phyloP scores from a whole-genome alignment of 2,797 vertebrate genomes.

The Tragelaphus eurycerus region DNA sequence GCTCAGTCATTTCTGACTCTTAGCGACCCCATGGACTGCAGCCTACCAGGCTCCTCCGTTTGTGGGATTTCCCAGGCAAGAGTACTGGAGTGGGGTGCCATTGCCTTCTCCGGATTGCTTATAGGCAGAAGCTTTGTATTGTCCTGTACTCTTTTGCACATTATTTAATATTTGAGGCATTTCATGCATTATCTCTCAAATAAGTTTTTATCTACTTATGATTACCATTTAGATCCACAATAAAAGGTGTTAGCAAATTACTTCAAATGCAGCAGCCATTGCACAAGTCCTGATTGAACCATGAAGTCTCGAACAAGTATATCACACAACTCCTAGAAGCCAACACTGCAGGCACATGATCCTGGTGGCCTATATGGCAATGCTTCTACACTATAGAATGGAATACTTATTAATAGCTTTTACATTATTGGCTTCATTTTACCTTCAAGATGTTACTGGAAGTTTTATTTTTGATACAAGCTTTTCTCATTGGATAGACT shows the following conservation, averaged over 20 bases:
- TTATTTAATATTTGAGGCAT: neutral
- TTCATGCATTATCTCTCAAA: neutral
- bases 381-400: neutral
- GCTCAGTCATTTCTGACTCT: too few relatives aligned
- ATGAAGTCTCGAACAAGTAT: neutral
- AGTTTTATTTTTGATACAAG: slow-evolving; percentile 16
- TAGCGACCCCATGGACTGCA: too few relatives aligned
- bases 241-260: neutral
- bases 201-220: neutral
- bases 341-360: neutral
- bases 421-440: neutral
- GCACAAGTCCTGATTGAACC: neutral
- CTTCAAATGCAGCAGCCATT: neutral
- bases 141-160: neutral
- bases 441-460: neutral
- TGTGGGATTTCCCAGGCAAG: too few relatives aligned
- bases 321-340: neutral
- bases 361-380: neutral
- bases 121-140: neutral
- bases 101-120: neutral
- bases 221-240: neutral
- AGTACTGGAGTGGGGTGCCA: too few relatives aligned
- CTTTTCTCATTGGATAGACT: slow-evolving; percentile 36
- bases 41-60: too few relatives aligned
- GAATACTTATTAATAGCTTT: neutral